Base-by-base conservation (phyloP, 2,888 invertebrate genomes). In the Hoplodrina blanda region DNA sequence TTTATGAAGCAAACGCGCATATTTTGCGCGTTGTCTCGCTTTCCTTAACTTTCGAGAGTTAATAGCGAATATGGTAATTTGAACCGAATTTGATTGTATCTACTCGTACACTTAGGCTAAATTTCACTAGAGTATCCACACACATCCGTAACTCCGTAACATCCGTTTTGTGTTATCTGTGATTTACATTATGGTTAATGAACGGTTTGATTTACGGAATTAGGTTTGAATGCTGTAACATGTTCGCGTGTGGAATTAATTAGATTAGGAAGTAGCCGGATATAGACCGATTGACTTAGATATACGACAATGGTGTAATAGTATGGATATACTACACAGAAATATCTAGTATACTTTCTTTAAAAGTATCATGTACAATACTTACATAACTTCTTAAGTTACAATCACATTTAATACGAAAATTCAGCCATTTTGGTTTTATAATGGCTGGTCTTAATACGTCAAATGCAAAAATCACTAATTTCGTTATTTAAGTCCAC, bases 21-120 rank as follows among this genome's bases (percentile, higher is more conserved):
- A 76, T 62, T 64, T 76, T 60, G 54, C 53, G 73, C 76, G 69
- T 50, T 73, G 83, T 86, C 82, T 89, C 89, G 88, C 91, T 90
- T 91, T 91, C 89, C 79, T 87, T 83, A 81, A 85, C 77, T 81
- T 86, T 82, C 76, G 87, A 87, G 87, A 90, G 89, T 82, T 77
- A 73, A 71, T 79, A 70, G 79, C 68, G 78, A 80, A 86, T 90
- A 91, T 91, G 91, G 74, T 88, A 91, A 91, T 89, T 74, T 62
- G 67, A 57, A 65, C 70, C 62, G 69, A 80, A 78, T 86, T 80
- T 75, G 79, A 81, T 84, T 72, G 64, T 61, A 78, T 79, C 77
- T 75, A 62, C 25, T 25, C 25, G 25, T 25, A 25, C 64, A 61
- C 73, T 83, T 55, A 69, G 59, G 52, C 57, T 73, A 57, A 81